Base-by-base conservation (phyloP, 2,888 invertebrate genomes). In the Lottia gigantea region DNA sequence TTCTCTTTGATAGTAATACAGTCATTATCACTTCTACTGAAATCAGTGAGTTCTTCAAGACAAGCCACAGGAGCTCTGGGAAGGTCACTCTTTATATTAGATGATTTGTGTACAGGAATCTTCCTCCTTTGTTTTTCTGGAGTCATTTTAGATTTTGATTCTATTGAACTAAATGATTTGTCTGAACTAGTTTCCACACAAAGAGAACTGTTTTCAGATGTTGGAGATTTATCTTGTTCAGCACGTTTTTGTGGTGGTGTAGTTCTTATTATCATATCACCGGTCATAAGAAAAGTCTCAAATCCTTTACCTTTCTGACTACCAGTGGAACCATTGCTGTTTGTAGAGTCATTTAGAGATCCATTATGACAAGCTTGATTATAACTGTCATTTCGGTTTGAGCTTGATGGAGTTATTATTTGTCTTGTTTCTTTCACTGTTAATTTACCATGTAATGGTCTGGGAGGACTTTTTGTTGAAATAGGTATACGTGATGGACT, bases 201-300 rank as follows among this genome's bases (percentile, higher is more conserved):
- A 6, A 8, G 55, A 11, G 55, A 55, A 23, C 55, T 55, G 23
- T 19, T 23, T 23, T 23, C 23, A 55, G 55, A 55, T 11, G 55
- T 23, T 55, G 55, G 55, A 2, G 55, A 55, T 55, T 55, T 55
- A 23, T 55, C 55, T 6, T 55, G 55, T 55, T 23, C 19, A 7
- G 71, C 46, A 47, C 67, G 66, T 62, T 75, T 72, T 65, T 74
- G 74, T 91, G 74, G 80, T 66, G 82, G 81, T 46, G 96, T 95
- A 80, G 97, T 92, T 90, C 96, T 96, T 82, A 97, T 92, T 88
- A 97, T 97, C 86, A 96, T 92, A 90, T 97, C 97, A 64, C 97
- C 97, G 46, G 97, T 97, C 97, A 97, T 97, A 93, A 97, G 95
- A 91, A 95, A 97, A 71, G 87, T 86, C 74, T 87, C 87, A 80